These are phyloP conservation scores for Dione vanillae DNA, from an alignment of 2,888 invertebrate species.

Conservation along the genomic window DNA sequence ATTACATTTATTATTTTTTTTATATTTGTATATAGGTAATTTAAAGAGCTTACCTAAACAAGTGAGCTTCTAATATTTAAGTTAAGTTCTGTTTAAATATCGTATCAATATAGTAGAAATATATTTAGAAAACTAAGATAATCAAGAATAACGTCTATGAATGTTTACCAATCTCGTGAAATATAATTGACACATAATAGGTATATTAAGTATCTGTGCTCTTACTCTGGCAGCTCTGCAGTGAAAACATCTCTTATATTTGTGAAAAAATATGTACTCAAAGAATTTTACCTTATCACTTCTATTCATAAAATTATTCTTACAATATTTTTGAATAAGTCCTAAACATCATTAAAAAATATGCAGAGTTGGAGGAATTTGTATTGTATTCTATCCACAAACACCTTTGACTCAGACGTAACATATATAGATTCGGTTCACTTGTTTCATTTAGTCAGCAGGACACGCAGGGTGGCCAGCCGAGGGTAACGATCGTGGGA, in stretches of 20 bases:
- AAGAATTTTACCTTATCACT: too few relatives aligned
- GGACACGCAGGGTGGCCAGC: slow-evolving; percentile 63
- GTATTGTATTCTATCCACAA: slow-evolving; percentile 44
- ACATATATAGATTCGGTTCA: slow-evolving; percentile 57
- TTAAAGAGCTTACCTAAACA: too few relatives aligned
- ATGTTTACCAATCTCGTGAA: neutral
- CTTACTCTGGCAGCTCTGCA: too few relatives aligned
- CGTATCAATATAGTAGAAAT: neutral
- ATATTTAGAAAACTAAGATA: neutral
- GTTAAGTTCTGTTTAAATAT: too few relatives aligned
- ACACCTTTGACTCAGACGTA: slow-evolving; percentile 54
- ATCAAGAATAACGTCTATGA: neutral
- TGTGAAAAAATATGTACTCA: neutral
- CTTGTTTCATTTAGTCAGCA: slow-evolving; percentile 53
- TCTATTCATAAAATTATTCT: neutral
- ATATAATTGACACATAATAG: too few relatives aligned
- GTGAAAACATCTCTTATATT: too few relatives aligned
- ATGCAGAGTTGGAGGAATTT: neutral
- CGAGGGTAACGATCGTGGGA: slow-evolving; percentile 72
- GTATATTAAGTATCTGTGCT: too few relatives aligned
- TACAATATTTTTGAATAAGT: neutral
- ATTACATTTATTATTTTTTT: neutral
- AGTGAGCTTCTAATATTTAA: too few relatives aligned
- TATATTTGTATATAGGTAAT: too few relatives aligned
- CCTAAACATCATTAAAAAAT: neutral